Conservation (phyloP, 2,797 vertebrate genomes). For the Meda fulgida region DNA sequence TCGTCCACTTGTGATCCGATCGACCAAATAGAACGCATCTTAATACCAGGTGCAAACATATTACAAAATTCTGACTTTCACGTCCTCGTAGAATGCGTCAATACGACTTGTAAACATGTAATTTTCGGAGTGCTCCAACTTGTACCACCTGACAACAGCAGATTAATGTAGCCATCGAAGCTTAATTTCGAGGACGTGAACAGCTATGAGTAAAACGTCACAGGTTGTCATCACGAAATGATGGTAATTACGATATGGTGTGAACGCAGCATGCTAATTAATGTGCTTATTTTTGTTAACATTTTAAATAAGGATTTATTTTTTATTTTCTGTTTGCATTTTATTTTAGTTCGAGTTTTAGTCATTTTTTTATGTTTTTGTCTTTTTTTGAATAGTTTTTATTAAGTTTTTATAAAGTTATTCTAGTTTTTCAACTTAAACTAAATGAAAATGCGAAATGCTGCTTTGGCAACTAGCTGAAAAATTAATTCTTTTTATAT, state of each 20-base stretch:
- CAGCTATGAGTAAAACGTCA: background rate
- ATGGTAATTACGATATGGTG: background rate
- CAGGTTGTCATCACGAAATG: background rate
- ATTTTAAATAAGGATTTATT: background rate
- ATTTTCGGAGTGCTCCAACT: background rate
- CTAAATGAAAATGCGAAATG: background rate
- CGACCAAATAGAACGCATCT: no score
- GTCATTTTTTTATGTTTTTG: background rate
- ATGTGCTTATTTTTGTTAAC: no score
- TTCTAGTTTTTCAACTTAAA: background rate
- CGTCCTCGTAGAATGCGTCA: no score
- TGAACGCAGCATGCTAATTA: background rate
- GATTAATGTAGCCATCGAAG: background rate
- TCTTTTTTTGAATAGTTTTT: background rate
- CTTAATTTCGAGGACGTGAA: background rate
- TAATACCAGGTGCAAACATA: no score
- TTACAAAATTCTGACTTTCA: no score
- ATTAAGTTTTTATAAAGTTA: background rate
- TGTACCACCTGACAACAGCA: background rate
- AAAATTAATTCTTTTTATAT: background rate
- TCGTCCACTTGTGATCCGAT: no score
- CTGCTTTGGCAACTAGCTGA: no score
- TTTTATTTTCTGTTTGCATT: background rate
- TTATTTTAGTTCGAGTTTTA: no score
- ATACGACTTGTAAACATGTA: no score